A percentile compares a stretch with the other conserved stretches of the same genome.
Evolutionary conservation across 2,888 invertebrate species (phyloP).

Genomic region (Lasioglossum oenotherae): DNA sequence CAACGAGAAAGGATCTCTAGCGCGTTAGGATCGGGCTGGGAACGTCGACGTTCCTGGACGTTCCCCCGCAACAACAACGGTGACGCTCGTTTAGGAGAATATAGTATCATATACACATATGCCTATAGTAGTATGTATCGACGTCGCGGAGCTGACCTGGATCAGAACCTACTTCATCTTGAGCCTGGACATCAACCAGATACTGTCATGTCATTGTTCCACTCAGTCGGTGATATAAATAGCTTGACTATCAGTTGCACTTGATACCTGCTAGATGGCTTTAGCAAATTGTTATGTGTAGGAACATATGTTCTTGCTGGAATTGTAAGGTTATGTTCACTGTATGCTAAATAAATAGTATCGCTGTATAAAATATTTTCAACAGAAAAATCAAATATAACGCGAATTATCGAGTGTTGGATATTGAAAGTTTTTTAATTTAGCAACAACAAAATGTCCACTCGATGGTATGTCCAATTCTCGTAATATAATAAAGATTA

Average conservation of each 20-base stretch:
- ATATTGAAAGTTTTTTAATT: neutral
- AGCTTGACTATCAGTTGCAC: no score
- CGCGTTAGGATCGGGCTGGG: constrained; percentile 6
- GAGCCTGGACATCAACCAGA: no score
- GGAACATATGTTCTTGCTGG: no score
- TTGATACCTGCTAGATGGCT: no score
- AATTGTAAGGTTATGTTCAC: constrained; percentile 8
- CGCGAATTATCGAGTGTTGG: neutral
- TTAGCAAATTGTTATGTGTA: no score
- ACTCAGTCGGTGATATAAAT: no score
- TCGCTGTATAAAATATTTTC: neutral
- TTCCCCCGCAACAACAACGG: constrained; percentile 15
- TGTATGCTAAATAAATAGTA: neutral
- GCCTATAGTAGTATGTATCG: constrained; percentile 29
- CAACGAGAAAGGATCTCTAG: neutral
- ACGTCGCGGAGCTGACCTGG: constrained; percentile 16
- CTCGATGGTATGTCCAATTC: constrained; percentile 70
- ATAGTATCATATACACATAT: constrained; percentile 40
- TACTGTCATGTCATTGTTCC: no score
- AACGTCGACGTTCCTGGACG: constrained; percentile 13
- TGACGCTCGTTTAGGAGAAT: constrained; percentile 7
- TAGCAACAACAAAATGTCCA: constrained; percentile 68
- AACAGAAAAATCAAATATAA: neutral
- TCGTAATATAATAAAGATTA: neutral
- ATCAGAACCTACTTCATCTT: no score